Percentiles rank a stretch among this genome's conserved stretches.
Evolutionary conservation across 2,797 vertebrate species (phyloP).

Genomic region (Acrossocheilus fasciatus): DNA sequence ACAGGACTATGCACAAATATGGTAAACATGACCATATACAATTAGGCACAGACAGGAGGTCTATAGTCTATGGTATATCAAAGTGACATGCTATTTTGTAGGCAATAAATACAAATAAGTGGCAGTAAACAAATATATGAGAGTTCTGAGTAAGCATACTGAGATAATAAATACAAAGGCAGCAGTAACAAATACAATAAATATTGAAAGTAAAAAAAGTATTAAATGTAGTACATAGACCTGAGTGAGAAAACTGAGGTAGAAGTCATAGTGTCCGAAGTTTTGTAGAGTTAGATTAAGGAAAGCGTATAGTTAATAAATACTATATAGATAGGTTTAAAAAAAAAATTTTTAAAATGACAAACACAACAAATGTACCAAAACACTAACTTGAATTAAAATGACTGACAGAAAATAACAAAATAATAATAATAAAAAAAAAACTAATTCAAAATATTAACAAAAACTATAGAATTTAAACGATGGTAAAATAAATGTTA

Average conservation of each 20-base stretch:
- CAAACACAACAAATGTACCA: neutral
- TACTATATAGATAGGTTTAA: too few relatives aligned
- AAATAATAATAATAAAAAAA: too few relatives aligned
- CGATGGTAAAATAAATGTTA: neutral
- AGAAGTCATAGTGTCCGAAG: neutral
- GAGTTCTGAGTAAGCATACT: too few relatives aligned
- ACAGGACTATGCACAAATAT: neutral
- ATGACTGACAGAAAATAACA: too few relatives aligned
- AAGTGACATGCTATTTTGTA: neutral
- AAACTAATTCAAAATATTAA: too few relatives aligned
- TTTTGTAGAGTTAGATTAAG: neutral
- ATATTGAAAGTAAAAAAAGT: too few relatives aligned
- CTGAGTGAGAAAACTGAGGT: neutral
- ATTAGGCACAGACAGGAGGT: neutral
- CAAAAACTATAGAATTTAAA: neutral
- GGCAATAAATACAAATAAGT: neutral
- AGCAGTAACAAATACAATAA: neutral
- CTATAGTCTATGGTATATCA: neutral
- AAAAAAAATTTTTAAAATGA: too few relatives aligned
- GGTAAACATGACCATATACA: neutral
- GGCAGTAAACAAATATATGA: too few relatives aligned
- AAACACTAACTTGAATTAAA: neutral
- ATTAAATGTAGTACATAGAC: too few relatives aligned
- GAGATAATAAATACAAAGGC: too few relatives aligned
- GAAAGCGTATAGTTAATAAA: neutral